Percentiles rank a stretch among this genome's conserved stretches.
Evolutionary conservation across 2,113 vertebrate genomes (phyloP).

Genomic region (Tiliqua scincoides): DNA sequence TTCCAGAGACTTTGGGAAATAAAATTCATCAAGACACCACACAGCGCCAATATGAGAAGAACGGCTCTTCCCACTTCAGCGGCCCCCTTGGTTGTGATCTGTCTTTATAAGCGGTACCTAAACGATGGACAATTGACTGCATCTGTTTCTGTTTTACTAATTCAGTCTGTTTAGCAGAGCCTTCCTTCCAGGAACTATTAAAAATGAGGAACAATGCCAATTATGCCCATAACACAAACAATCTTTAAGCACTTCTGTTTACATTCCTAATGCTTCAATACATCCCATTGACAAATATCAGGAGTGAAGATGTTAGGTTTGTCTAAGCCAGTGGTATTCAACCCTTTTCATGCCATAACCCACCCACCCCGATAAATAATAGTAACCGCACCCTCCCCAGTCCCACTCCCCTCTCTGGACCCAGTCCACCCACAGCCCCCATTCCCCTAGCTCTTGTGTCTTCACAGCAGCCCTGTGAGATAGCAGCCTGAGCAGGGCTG

Average conservation of each 20-base stretch:
- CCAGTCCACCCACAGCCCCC: no score
- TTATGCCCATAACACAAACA: conserved; percentile 60
- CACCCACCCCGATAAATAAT: no score
- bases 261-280: conserved; percentile 42
- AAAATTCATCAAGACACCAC: conserved; percentile 61
- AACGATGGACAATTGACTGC: conserved; percentile 59
- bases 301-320: neutral
- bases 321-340: neutral
- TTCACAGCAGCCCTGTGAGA: no score
- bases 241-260: conserved; percentile 47
- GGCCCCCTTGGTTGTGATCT: conserved; percentile 61
- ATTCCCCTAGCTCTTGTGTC: no score
- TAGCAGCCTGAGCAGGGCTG: no score
- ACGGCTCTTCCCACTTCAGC: conserved; percentile 68
- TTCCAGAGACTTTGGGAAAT: conserved; percentile 56
- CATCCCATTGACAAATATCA: neutral
- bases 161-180: conserved; percentile 64
- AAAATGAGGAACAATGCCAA: conserved; percentile 68
- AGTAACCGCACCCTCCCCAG: no score
- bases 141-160: conserved; percentile 71
- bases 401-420: no score
- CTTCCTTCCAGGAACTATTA: conserved; percentile 65
- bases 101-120: conserved; percentile 63
- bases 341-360: no score
- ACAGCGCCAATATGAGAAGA: conserved; percentile 48